Conservation (phyloP, 2,888 invertebrate species). For the Lissocephala sabroskyi region DNA sequence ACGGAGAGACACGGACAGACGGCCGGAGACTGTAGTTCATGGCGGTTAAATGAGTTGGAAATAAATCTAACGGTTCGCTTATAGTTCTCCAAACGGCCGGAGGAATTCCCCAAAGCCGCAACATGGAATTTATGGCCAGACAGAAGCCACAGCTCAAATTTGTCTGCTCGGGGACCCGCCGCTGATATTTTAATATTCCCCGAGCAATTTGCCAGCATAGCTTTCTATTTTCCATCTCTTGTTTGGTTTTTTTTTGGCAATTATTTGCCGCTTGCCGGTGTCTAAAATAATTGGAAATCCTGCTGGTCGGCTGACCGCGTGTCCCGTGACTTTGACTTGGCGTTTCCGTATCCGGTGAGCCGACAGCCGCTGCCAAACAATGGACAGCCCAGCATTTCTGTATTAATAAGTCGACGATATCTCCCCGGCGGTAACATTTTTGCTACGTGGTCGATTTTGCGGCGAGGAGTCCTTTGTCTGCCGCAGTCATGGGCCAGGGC, state of each 20-base stretch:
- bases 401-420: no score
- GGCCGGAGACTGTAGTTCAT: conserved; percentile 16
- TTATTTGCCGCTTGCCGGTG: conserved; percentile 37
- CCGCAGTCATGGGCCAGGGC: conserved; percentile 39
- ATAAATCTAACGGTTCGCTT: conserved; percentile 11
- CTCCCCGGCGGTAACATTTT: conserved; percentile 33
- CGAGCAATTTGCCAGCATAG: conserved; percentile 43
- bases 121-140: no score
- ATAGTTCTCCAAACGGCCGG: not conserved
- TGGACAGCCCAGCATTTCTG: no score
- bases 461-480: conserved; percentile 33
- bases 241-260: conserved; percentile 33
- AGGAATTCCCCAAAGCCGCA: conserved; percentile 30
- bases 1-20: no score
- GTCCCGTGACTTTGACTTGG: no score
- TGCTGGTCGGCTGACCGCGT: no score
- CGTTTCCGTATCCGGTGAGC: no score
- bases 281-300: conserved; percentile 51
- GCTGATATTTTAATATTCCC: conserved; percentile 30
- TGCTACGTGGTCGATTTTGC: conserved; percentile 54
- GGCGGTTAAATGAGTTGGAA: conserved; percentile 54
- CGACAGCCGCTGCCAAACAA: no score
- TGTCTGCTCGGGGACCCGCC: conserved; percentile 35
- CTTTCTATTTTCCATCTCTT: conserved; percentile 8
- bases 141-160: conserved; percentile 5